phyloP scores from a whole-genome alignment of 2,113 vertebrate genomes.

The Myrmecophaga tridactyla region DNA sequence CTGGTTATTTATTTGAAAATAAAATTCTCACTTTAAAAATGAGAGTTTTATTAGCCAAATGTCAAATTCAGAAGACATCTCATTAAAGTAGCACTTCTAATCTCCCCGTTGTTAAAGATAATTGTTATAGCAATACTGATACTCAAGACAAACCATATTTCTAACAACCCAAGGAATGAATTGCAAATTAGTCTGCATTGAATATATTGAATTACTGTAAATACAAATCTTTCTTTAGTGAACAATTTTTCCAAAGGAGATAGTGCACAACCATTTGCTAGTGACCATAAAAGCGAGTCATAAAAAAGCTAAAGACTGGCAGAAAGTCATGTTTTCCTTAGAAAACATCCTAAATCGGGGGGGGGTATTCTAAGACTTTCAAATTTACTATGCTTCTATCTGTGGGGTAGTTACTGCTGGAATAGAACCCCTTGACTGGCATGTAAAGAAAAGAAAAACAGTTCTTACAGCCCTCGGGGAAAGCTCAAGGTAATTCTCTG shows the following conservation, averaged over 20 bases:
- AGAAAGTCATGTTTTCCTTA: not conserved
- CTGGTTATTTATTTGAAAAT: constrained; percentile 56
- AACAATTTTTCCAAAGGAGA: not conserved
- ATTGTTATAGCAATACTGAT: too few relatives aligned
- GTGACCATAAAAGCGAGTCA: not conserved
- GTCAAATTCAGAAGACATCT: constrained; percentile 5
- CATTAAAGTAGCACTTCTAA: not conserved
- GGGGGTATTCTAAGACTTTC: not conserved
- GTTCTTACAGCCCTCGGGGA: not conserved
- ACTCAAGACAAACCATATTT: too few relatives aligned
- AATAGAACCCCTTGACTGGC: not conserved
- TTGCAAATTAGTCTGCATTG: not conserved
- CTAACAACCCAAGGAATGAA: constrained; percentile 35
- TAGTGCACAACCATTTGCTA: not conserved
- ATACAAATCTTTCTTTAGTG: not conserved
- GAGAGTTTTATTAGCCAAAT: constrained; percentile 53
- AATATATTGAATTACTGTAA: constrained; percentile 1
- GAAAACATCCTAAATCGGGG: not conserved
- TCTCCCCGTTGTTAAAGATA: constrained; percentile 19
- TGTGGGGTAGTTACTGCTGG: not conserved
- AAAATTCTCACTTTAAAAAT: constrained; percentile 65
- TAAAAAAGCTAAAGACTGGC: not conserved
- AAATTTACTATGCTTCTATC: not conserved
- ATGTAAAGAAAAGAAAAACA: not conserved
- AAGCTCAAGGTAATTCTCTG: not conserved